Percentiles rank a stretch among this genome's conserved stretches.
Conservation (phyloP, 2,113 vertebrate genomes). For the Caranx melampygus region DNA sequence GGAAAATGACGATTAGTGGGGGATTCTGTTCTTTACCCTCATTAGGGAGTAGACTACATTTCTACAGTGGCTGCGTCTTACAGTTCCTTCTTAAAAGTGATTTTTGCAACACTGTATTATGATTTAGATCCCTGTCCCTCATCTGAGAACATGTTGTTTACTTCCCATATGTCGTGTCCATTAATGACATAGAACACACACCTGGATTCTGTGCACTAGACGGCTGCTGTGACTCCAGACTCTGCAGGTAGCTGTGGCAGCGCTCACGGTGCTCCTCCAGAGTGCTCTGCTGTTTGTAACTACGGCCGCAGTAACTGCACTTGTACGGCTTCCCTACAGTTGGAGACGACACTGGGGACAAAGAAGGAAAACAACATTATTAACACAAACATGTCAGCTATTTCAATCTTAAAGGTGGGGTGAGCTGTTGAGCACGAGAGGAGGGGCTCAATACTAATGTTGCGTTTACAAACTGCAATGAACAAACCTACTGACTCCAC, state of each 20-base stretch:
- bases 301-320: constrained; percentile 96
- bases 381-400: background rate
- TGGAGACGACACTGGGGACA: constrained; percentile 91
- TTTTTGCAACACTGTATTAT: constrained; percentile 13
- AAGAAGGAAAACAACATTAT: constrained; percentile 8
- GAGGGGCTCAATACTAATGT: too few relatives aligned
- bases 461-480: too few relatives aligned
- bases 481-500: too few relatives aligned
- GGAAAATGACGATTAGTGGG: background rate
- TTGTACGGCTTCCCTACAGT: constrained; percentile 97
- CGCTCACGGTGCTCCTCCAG: constrained; percentile 96
- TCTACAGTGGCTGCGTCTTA: constrained; percentile 14
- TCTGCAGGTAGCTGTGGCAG: constrained; percentile 96
- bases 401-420: background rate
- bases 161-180: background rate
- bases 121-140: background rate
- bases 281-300: constrained; percentile 97
- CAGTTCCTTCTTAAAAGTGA: constrained; percentile 3
- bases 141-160: background rate
- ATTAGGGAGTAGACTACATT: constrained; percentile 12
- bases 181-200: constrained; percentile 30
- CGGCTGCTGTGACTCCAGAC: constrained; percentile 88
- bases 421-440: too few relatives aligned
- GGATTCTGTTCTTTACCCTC: constrained; percentile 15
- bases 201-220: constrained; percentile 83